Evolutionary conservation across 2,797 vertebrate species (phyloP), one percentile per base, ranked within the genome.

Genomic region (Forpus xanthops): DNA sequence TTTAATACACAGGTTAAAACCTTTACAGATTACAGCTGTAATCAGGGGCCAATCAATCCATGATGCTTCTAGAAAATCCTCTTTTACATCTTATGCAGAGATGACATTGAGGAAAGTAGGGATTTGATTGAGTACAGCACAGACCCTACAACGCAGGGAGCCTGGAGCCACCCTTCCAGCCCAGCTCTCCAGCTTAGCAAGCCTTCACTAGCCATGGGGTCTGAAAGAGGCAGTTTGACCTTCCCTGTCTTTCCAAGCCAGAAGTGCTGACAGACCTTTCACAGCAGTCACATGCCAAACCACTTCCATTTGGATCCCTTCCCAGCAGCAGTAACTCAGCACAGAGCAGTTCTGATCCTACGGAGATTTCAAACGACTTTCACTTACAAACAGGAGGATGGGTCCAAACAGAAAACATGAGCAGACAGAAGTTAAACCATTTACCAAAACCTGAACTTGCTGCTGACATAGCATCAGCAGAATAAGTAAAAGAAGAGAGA

Each of bases 121-220:
- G 45, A 47, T 25, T 28, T 16, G 31, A 65, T 17, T 61, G 56
- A 65, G 25, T 6, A 20, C 2, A n/a, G 68, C 68, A 66, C 17
- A 18, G 81, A 25, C 10, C 27, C 1, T 33, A 8, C 3, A 5
- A 39, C 2, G 3, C 0, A 37, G 33, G 1, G 0, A 3, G 6
- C 49, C 24, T 10, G 31, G 15, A 52, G 55, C 39, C 5, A 28
- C 11, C 65, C 70, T 28, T 9, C 67, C 62, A 27, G 39, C 3
- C 11, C 61, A 45, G 58, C 71, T 31, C 55, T 21, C 30, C 5
- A 10, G 42, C 76, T 60, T 9, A 45, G 80, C 61, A 13, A 68
- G n/a, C 10, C 3, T 4, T 6, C 1, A 28, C 50, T 39, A 95
- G 62, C 56, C 9, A 5, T 0, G 2, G 58, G 64, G 10, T 4